Evolutionary conservation across 2,888 invertebrate species (phyloP).

Genomic region (Pyrgus malvae): DNA sequence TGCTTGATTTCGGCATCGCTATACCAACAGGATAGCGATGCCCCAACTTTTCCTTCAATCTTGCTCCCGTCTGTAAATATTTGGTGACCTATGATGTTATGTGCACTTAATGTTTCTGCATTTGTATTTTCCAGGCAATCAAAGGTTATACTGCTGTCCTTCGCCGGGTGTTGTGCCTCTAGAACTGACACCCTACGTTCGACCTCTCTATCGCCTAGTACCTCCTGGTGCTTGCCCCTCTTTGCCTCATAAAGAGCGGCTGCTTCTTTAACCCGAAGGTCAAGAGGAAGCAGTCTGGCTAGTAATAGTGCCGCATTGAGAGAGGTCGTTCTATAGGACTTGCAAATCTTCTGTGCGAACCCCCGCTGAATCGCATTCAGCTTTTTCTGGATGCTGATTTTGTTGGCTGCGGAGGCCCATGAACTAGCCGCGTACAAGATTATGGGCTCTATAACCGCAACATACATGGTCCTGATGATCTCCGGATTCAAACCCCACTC

Average conservation of each 20-base stretch:
- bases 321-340: background rate
- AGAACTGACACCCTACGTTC: background rate
- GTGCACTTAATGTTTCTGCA: background rate
- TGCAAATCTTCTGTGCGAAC: background rate
- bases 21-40: background rate
- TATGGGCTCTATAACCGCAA: background rate
- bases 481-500: conserved; percentile 19
- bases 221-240: background rate
- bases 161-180: background rate
- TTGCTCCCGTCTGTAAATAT: background rate
- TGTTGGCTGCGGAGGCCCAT: background rate
- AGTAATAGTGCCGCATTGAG: background rate
- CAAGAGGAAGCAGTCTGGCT: background rate
- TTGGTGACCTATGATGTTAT: too few relatives aligned
- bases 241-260: background rate
- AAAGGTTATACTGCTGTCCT: too few relatives aligned
- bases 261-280: background rate
- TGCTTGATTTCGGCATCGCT: background rate
- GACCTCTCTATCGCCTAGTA: background rate
- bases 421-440: background rate
- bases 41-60: background rate
- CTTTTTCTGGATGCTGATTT: background rate
- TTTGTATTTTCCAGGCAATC: background rate
- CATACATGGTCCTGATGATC: background rate
- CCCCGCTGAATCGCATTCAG: conserved; percentile 16